Conservation (phyloP, 2,888 invertebrate genomes). For the Hymenopus coronatus region DNA sequence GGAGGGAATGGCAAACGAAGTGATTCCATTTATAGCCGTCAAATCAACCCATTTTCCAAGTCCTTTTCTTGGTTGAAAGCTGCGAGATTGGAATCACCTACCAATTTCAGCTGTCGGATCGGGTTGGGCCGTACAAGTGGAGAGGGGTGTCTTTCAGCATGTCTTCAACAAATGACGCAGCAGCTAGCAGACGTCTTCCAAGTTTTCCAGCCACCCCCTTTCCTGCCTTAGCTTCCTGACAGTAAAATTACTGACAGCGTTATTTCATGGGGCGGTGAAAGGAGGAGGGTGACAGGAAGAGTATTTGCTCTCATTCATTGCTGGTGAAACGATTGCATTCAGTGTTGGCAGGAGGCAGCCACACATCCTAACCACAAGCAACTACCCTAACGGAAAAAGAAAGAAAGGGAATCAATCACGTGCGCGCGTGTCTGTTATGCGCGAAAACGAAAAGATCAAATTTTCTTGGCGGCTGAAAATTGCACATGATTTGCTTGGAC, state of each 20-base stretch:
- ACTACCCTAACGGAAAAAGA: too few species aligned
- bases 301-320: conserved; percentile 7
- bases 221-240: conserved; percentile 12
- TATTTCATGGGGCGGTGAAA: conserved; percentile 40
- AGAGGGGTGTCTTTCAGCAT: conserved; percentile 8
- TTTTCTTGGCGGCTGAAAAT: neutral
- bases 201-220: conserved; percentile 15
- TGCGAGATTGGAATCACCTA: conserved; percentile 36
- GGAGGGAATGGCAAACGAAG: neutral
- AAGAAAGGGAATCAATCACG: neutral
- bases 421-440: neutral
- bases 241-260: conserved; percentile 50
- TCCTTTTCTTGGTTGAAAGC: conserved; percentile 32
- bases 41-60: conserved; percentile 35
- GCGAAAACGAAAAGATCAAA: neutral
- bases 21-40: conserved; percentile 35
- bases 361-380: neutral
- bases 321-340: conserved; percentile 21
- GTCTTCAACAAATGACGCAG: conserved; percentile 31
- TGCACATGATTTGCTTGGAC: neutral
- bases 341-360: neutral
- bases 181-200: neutral
- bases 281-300: conserved; percentile 31
- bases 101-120: conserved; percentile 33
- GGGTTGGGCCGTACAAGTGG: neutral